These are phyloP conservation scores for Lasioglossum calceatum DNA, from an alignment of 2,888 invertebrate species.

Conservation along the genomic window DNA sequence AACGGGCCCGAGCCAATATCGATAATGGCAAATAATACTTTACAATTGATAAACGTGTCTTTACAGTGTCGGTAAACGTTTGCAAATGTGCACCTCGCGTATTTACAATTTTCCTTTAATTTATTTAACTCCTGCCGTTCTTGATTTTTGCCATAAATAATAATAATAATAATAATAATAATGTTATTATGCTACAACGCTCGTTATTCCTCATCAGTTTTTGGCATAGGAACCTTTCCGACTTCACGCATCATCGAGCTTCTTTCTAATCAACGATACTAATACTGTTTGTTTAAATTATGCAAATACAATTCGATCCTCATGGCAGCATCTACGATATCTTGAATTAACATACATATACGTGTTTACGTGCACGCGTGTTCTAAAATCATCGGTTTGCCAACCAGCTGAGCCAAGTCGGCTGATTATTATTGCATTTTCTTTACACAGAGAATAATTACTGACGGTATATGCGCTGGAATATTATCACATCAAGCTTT, in stretches of 20 bases:
- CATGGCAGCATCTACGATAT: slow-evolving; percentile 36
- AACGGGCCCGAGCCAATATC: slow-evolving; percentile 19
- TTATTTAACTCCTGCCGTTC: slow-evolving; percentile 38
- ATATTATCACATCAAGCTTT: slow-evolving; percentile 41
- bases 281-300: slow-evolving; percentile 70
- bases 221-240: slow-evolving; percentile 72
- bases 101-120: slow-evolving; percentile 56
- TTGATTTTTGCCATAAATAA: slow-evolving; percentile 63
- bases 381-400: slow-evolving; percentile 36
- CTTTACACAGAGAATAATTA: slow-evolving; percentile 28
- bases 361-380: slow-evolving; percentile 14
- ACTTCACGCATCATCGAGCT: slow-evolving; percentile 59
- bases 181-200: slow-evolving; percentile 65
- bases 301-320: slow-evolving; percentile 51
- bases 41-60: slow-evolving; percentile 50
- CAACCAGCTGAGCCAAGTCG: slow-evolving; percentile 31
- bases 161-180: slow-evolving; percentile 62
- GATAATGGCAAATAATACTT: slow-evolving; percentile 35
- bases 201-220: slow-evolving; percentile 53
- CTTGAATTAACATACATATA: slow-evolving; percentile 22
- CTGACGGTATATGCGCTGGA: slow-evolving; percentile 5
- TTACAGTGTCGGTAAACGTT: slow-evolving; percentile 36
- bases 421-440: slow-evolving; percentile 46
- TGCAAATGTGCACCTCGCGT: slow-evolving; percentile 41
- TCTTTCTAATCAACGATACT: slow-evolving; percentile 66